A percentile compares a stretch with the other conserved stretches of the same genome.
phyloP scores from a whole-genome alignment of 2,888 invertebrate species.

The Nemotelus nigrinus region DNA sequence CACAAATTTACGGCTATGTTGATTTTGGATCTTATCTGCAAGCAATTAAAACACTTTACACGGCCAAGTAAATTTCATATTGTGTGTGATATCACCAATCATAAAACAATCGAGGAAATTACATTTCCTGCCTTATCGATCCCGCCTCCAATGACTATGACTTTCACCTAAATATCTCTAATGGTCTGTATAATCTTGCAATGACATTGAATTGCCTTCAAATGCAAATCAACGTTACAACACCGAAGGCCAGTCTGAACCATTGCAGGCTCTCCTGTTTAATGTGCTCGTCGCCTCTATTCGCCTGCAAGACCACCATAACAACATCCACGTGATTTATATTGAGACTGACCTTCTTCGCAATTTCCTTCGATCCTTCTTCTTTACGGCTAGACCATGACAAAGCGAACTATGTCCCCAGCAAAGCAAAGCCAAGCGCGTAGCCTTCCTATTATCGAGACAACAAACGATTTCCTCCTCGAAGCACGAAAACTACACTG shows the following conservation, averaged over 20 bases:
- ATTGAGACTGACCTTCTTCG: background rate
- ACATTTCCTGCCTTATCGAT: too few relatives aligned
- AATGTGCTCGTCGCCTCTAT: background rate
- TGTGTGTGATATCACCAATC: too few relatives aligned
- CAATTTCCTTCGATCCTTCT: background rate
- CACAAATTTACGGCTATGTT: too few relatives aligned
- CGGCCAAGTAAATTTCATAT: too few relatives aligned
- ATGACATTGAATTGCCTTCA: background rate
- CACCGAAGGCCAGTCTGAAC: too few relatives aligned
- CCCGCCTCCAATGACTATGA: too few relatives aligned
- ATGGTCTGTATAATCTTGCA: background rate
- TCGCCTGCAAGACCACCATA: too few relatives aligned
- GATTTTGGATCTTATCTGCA: too few relatives aligned
- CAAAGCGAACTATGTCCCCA: too few relatives aligned
- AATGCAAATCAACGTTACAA: background rate
- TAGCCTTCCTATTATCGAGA: background rate
- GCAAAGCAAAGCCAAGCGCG: too few relatives aligned
- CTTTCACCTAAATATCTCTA: background rate
- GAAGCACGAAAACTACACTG: background rate
- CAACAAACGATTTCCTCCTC: background rate
- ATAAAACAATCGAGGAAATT: too few relatives aligned
- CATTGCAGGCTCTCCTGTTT: background rate
- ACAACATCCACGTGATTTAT: background rate
- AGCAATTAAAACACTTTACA: too few relatives aligned
- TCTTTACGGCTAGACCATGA: background rate